Evolutionary conservation across 2,113 vertebrate genomes (phyloP).

Genomic region (Zeus faber): DNA sequence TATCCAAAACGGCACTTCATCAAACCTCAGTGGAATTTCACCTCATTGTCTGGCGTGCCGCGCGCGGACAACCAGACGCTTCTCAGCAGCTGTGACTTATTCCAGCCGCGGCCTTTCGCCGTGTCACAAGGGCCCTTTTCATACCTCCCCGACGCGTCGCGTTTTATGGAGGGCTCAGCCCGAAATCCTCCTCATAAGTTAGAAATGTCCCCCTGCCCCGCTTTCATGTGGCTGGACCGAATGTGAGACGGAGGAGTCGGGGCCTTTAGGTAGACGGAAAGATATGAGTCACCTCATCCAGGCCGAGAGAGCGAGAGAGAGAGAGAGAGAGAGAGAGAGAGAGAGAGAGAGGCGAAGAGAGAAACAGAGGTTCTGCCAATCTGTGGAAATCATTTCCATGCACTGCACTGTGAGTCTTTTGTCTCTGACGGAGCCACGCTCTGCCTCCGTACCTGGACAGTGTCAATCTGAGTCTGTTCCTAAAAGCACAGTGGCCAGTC

Average conservation of each 20-base stretch:
- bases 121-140: too few relatives aligned
- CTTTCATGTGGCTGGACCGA: slow-evolving; percentile 29
- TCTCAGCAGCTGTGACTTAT: too few relatives aligned
- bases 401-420: not conserved
- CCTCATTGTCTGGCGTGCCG: too few relatives aligned
- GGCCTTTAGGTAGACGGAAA: slow-evolving; percentile 15
- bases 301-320: too few relatives aligned
- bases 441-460: too few relatives aligned
- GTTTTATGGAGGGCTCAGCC: slow-evolving; percentile 40
- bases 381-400: slow-evolving; percentile 21
- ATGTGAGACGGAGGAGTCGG: not conserved
- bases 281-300: slow-evolving; percentile 20
- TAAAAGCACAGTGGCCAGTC: too few relatives aligned
- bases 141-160: slow-evolving; percentile 9
- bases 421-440: not conserved
- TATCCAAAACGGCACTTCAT: too few relatives aligned
- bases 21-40: too few relatives aligned
- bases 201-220: slow-evolving; percentile 1
- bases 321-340: too few relatives aligned
- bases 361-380: not conserved
- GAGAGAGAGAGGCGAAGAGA: not conserved
- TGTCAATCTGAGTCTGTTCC: too few relatives aligned
- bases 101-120: too few relatives aligned
- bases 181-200: slow-evolving; percentile 27
- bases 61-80: too few relatives aligned